phyloP scores from a whole-genome alignment of 1,140 invertebrate genomes.

The Sycophaga agraensis region DNA sequence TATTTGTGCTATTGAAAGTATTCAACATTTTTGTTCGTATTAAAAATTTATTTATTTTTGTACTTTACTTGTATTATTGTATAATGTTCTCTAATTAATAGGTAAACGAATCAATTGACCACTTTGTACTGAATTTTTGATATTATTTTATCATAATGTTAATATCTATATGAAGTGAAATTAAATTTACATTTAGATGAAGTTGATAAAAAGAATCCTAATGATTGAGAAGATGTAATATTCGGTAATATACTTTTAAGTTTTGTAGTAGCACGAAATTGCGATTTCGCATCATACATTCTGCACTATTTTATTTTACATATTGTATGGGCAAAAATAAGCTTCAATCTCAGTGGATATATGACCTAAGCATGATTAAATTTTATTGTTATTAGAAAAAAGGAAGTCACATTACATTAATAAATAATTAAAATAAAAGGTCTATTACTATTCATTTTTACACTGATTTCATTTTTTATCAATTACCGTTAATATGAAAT shows the following conservation, averaged over 20 bases:
- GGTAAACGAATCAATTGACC: background rate
- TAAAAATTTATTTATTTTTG: background rate
- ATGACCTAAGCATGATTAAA: background rate
- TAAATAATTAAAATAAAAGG: no score
- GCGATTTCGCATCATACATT: background rate
- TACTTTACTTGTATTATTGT: background rate
- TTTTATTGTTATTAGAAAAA: no score
- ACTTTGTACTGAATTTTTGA: background rate
- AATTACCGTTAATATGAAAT: no score
- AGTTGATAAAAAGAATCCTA: no score
- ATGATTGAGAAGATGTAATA: no score
- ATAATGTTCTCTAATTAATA: background rate
- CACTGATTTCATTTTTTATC: no score
- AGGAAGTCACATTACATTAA: no score
- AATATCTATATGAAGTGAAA: background rate
- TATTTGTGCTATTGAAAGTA: background rate
- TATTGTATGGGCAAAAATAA: no score
- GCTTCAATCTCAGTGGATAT: background rate
- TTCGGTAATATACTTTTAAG: no score
- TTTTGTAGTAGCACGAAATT: background rate
- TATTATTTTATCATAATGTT: background rate
- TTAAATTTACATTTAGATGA: no score
- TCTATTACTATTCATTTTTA: no score
- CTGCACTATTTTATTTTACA: no score
- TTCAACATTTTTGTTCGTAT: background rate